phyloP scores from a whole-genome alignment of 92 coral and sea anemone species.

The Umimayanthus chanpuru region DNA sequence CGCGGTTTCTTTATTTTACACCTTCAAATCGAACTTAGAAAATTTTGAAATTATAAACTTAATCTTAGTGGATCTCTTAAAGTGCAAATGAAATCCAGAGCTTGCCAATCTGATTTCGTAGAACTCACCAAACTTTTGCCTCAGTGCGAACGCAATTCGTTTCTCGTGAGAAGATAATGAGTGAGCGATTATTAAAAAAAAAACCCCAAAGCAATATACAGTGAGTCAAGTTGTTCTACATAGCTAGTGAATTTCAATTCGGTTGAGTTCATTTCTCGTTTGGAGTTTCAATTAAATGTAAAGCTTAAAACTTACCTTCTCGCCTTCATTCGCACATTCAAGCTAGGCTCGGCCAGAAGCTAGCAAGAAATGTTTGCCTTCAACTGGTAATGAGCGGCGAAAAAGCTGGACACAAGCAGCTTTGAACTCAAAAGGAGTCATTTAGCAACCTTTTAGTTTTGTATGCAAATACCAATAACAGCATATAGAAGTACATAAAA shows the following conservation, averaged over 20 bases:
- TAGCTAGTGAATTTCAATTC: neutral
- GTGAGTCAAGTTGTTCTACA: neutral
- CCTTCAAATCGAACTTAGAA: neutral
- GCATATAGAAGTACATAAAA: conserved; percentile 44
- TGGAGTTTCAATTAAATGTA: neutral
- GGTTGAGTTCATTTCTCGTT: neutral
- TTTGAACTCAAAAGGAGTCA: conserved; percentile 41
- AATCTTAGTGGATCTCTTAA: neutral
- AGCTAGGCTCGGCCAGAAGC: neutral
- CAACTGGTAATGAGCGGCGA: conserved; percentile 34
- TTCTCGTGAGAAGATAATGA: conserved; percentile 45
- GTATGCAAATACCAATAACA: conserved; percentile 44
- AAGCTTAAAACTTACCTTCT: conserved; percentile 24
- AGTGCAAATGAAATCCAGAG: neutral
- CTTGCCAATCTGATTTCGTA: neutral
- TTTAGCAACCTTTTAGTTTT: conserved; percentile 48
- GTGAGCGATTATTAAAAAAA: conserved; percentile 35
- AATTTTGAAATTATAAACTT: neutral
- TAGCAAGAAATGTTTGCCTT: neutral
- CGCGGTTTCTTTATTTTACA: conserved; percentile 32
- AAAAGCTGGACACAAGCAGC: conserved; percentile 7
- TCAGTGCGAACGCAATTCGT: neutral
- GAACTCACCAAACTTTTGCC: neutral
- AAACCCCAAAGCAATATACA: conserved; percentile 18
- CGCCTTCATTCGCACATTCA: conserved; percentile 3